phyloP scores from a whole-genome alignment of 2,888 invertebrate species.

The Tromatobia lineatoria region DNA sequence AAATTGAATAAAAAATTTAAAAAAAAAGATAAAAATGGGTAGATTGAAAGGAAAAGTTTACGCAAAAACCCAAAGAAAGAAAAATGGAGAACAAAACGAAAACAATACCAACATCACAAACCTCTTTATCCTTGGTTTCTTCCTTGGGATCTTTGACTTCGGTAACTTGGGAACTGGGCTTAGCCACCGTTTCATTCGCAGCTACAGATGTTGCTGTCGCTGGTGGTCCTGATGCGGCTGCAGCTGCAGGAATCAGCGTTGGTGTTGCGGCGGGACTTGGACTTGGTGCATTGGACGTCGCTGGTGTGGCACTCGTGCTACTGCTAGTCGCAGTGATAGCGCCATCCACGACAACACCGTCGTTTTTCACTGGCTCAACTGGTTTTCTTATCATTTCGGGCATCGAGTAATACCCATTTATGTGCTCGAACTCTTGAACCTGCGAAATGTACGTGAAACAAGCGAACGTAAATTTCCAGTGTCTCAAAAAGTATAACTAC shows the following conservation, averaged over 20 bases:
- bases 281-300: conserved; percentile 89
- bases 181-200: conserved; percentile 70
- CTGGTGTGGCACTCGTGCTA: conserved; percentile 86
- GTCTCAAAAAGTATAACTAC: not conserved
- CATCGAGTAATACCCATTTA: conserved; percentile 99
- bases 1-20: no score
- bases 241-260: conserved; percentile 86
- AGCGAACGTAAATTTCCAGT: not conserved
- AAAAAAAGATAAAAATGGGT: no score
- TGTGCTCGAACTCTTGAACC: conserved; percentile 99
- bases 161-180: conserved; percentile 77
- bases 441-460: conserved; percentile 71
- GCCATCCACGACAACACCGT: conserved; percentile 79
- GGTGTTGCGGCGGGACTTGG: conserved; percentile 91
- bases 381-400: conserved; percentile 95
- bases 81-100: not conserved
- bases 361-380: conserved; percentile 88
- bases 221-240: conserved; percentile 85
- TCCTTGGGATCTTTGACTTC: conserved; percentile 79
- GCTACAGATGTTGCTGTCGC: conserved; percentile 54
- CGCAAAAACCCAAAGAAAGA: no score
- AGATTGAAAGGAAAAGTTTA: no score
- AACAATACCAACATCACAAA: conserved; percentile 12
- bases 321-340: conserved; percentile 76
- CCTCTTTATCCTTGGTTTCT: conserved; percentile 80